Base-by-base conservation (phyloP, 2,888 invertebrate species). In the Lycophotia porphyrea region DNA sequence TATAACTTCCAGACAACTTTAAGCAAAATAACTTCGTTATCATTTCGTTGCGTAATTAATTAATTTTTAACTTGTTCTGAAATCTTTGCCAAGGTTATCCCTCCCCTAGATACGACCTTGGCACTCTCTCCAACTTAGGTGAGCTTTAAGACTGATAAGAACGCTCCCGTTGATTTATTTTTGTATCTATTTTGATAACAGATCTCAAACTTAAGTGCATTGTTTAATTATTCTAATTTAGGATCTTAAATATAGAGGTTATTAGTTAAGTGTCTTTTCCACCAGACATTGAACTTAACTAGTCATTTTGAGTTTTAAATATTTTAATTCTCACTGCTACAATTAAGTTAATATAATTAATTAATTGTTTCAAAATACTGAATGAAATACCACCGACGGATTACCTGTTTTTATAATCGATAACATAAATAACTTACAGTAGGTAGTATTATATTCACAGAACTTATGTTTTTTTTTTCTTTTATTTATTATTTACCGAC, bases 111-210 rank as follows among this genome's bases (percentile, higher is more conserved):
- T 31, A 63, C 0, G 42, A 42, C 76, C 68, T 81, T 55, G 63
- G 13, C n/a, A 36, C 34, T 61, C n/a, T n/a, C 44, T 39, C 52
- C 73, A 49, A 61, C 52, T 18, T 63, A 63, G 61, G 78, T 67
- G 67, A 76, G 76, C 81, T 76, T 81, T 34, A 24, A 79, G 79
- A 74, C 73, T 82, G 78, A 84, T 65, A 68, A 69, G 60, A 80
- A 42, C 42, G 49, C 83, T 81, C 83, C 67, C 49, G 44, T 61
- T 61, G 55, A 75, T 60, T 74, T 81, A 69, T 80, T 58, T 64
- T 80, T 64, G 27, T 80, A 74, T 42, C 18, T 74, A 21, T 78
- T 80, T 58, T 58, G 39, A 55, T 80, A 64, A 39, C 36, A 34
- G 73, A 72, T 80, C 77, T 80, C 74, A 47, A 73, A 64, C 7